Evolutionary conservation across 2,113 vertebrate species (phyloP).

Genomic region (Choloepus hoffmanni): DNA sequence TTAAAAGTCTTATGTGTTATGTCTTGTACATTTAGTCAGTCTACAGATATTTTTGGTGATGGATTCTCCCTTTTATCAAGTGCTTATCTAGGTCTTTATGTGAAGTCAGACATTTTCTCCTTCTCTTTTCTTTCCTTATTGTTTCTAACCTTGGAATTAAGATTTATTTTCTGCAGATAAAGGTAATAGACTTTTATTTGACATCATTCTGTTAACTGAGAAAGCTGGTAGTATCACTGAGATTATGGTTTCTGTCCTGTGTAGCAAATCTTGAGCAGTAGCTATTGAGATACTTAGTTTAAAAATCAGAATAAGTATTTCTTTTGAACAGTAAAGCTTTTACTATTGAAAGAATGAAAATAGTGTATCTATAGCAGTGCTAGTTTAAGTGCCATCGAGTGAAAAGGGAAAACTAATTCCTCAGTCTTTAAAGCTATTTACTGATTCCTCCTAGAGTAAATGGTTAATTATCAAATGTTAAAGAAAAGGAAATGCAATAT

Average conservation of each 20-base stretch:
- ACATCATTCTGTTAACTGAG: background rate
- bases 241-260: background rate
- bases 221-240: background rate
- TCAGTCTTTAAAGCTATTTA: background rate
- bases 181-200: conserved; percentile 54
- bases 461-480: conserved; percentile 4
- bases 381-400: background rate
- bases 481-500: background rate
- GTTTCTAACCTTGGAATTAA: conserved; percentile 40
- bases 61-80: conserved; percentile 4
- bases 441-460: background rate
- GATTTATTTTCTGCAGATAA: conserved; percentile 55
- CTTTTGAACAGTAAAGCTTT: conserved; percentile 23
- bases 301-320: conserved; percentile 23
- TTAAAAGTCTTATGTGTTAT: background rate
- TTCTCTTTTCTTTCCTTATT: conserved; percentile 32
- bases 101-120: background rate
- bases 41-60: conserved; percentile 34
- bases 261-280: background rate
- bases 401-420: background rate
- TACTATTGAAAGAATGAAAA: background rate
- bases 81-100: conserved; percentile 1
- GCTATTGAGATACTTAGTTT: background rate
- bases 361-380: background rate
- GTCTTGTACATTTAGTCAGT: background rate